phyloP scores from a whole-genome alignment of 2,888 invertebrate species.

The Parelbella ahira region DNA sequence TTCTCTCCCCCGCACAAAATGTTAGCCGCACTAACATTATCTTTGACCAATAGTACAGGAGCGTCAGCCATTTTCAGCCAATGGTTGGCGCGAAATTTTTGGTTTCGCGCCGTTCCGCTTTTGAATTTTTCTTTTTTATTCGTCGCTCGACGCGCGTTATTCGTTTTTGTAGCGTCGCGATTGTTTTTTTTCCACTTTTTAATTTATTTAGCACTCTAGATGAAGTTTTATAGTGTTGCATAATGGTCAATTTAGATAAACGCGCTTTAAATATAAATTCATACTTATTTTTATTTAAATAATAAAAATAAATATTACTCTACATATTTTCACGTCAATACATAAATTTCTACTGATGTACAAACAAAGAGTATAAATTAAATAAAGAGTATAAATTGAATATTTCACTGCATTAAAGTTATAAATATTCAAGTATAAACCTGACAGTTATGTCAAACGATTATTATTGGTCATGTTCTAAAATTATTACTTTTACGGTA shows the following conservation, averaged over 20 bases:
- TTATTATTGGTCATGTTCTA: too few relatives aligned
- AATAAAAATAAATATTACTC: too few relatives aligned
- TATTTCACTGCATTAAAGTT: too few relatives aligned
- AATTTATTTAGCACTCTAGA: conserved; percentile 24
- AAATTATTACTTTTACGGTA: too few relatives aligned
- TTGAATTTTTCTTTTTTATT: conserved; percentile 38
- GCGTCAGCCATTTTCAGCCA: conserved; percentile 64
- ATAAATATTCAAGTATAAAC: too few relatives aligned
- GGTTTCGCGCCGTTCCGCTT: conserved; percentile 53
- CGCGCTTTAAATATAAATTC: conserved; percentile 4
- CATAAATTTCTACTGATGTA: too few relatives aligned
- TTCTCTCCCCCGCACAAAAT: conserved; percentile 72
- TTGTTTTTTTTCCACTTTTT: conserved; percentile 20
- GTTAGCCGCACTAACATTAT: conserved; percentile 73
- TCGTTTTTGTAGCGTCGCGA: conserved; percentile 29
- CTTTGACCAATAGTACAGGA: conserved; percentile 75
- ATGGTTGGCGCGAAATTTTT: conserved; percentile 53
- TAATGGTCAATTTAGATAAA: conserved; percentile 25
- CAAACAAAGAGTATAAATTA: too few relatives aligned
- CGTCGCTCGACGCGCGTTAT: conserved; percentile 14
- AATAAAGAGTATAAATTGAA: too few relatives aligned
- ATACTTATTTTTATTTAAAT: too few relatives aligned
- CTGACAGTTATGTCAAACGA: too few relatives aligned
- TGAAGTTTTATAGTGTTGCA: conserved; percentile 22
- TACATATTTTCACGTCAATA: too few relatives aligned